These are phyloP conservation scores for Andrena trimmerana DNA, from an alignment of 2,888 invertebrate genomes.

Conservation along the genomic window DNA sequence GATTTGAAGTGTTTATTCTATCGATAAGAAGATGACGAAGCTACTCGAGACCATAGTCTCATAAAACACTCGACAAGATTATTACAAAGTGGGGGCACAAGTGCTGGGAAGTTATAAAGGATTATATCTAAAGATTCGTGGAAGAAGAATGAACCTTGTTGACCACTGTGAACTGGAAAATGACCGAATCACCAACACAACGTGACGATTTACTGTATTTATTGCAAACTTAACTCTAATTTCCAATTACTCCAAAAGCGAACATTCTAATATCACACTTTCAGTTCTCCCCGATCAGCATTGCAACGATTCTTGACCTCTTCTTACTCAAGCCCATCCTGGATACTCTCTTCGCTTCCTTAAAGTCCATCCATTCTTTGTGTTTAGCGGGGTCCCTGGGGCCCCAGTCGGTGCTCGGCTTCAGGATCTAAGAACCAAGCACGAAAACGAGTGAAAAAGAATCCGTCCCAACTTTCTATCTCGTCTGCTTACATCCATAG, in stretches of 20 bases:
- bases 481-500: slow-evolving; percentile 40
- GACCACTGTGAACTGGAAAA: background rate
- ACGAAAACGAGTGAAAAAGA: background rate
- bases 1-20: background rate
- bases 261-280: background rate
- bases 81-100: background rate
- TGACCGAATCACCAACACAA: background rate
- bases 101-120: background rate
- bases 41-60: background rate
- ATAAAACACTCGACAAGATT: slow-evolving; percentile 8
- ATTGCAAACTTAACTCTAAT: background rate
- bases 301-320: slow-evolving; percentile 52
- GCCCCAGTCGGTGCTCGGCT: slow-evolving; percentile 88
- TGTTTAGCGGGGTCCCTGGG: slow-evolving; percentile 86
- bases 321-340: slow-evolving; percentile 60
- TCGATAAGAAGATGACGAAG: background rate
- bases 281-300: slow-evolving; percentile 57
- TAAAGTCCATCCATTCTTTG: slow-evolving; percentile 88
- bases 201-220: background rate
- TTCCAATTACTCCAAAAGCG: background rate
- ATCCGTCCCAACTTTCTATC: background rate
- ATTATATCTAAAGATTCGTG: background rate
- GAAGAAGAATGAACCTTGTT: background rate
- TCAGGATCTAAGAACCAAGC: slow-evolving; percentile 85
- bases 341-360: slow-evolving; percentile 84